Evolutionary conservation across 2,888 invertebrate genomes (phyloP).

Genomic region (Drosophila sordidapex): DNA sequence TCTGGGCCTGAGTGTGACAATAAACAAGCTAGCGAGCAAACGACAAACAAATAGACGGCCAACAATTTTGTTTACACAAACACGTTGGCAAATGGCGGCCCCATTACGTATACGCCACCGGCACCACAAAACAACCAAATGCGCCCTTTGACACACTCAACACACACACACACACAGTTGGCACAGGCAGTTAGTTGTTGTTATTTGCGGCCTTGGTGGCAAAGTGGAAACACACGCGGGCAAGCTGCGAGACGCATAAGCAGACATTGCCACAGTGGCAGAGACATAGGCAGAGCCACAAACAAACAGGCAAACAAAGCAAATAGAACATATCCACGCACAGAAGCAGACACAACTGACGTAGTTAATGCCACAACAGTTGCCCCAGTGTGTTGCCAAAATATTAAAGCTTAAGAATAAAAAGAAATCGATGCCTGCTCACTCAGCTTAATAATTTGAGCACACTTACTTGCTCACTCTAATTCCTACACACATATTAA

Average conservation of each 20-base stretch:
- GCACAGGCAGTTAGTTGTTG: slow-evolving; percentile 37
- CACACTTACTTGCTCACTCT: background rate
- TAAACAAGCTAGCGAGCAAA: slow-evolving; percentile 72
- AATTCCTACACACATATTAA: background rate
- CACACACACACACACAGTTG: slow-evolving; percentile 10
- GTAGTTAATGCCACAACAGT: slow-evolving; percentile 35
- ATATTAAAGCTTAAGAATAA: background rate
- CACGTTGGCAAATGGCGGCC: slow-evolving; percentile 69
- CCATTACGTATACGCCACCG: slow-evolving; percentile 76
- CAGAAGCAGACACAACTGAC: slow-evolving; percentile 28
- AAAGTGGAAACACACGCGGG: slow-evolving; percentile 61
- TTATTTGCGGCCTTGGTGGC: slow-evolving; percentile 71
- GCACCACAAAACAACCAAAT: slow-evolving; percentile 56
- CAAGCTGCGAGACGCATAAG: slow-evolving; percentile 7
- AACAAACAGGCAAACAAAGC: slow-evolving; percentile 44
- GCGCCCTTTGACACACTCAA: slow-evolving; percentile 63
- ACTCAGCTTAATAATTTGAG: background rate
- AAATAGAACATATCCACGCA: slow-evolving; percentile 21
- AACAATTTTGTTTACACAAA: slow-evolving; percentile 77
- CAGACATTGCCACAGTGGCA: slow-evolving; percentile 12
- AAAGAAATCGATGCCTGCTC: background rate
- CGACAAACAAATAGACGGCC: slow-evolving; percentile 75
- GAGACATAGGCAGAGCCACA: slow-evolving; percentile 16
- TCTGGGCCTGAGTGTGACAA: slow-evolving; percentile 57
- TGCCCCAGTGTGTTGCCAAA: slow-evolving; percentile 9